phyloP scores from a whole-genome alignment of 2,113 vertebrate species.

The Saccopteryx bilineata region DNA sequence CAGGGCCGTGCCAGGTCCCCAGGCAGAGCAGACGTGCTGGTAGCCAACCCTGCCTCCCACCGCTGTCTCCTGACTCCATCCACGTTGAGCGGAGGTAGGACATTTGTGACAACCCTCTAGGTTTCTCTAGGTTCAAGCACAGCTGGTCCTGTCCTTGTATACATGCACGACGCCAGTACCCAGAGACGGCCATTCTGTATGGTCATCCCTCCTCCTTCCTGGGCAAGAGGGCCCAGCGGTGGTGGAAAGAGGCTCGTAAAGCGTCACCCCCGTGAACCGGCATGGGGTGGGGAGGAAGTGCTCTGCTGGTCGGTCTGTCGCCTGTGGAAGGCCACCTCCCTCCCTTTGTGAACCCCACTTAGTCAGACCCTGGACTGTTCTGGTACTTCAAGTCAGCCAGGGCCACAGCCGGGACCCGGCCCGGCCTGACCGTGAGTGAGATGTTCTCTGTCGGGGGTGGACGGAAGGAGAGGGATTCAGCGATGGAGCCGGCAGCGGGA shows the following conservation, averaged over 20 bases:
- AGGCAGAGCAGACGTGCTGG: background rate
- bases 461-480: background rate
- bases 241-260: background rate
- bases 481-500: background rate
- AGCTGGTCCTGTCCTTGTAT: background rate
- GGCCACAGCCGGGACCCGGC: background rate
- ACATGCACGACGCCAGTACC: rapidly evolving
- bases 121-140: background rate
- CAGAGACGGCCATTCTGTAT: background rate
- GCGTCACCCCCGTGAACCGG: rapidly evolving
- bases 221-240: background rate
- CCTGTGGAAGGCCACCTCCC: background rate
- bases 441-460: background rate
- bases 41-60: background rate
- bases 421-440: background rate
- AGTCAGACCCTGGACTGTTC: background rate
- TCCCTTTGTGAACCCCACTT: rapidly evolving
- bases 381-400: background rate
- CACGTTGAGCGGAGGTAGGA: rapidly evolving
- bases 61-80: background rate
- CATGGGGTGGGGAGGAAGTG: rapidly evolving
- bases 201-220: background rate
- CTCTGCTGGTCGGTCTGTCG: too few species aligned
- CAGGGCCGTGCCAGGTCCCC: rapidly evolving
- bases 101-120: background rate